Evolutionary conservation across 2,113 vertebrate genomes (phyloP).

Genomic region (Campylomormyrus tamandua): DNA sequence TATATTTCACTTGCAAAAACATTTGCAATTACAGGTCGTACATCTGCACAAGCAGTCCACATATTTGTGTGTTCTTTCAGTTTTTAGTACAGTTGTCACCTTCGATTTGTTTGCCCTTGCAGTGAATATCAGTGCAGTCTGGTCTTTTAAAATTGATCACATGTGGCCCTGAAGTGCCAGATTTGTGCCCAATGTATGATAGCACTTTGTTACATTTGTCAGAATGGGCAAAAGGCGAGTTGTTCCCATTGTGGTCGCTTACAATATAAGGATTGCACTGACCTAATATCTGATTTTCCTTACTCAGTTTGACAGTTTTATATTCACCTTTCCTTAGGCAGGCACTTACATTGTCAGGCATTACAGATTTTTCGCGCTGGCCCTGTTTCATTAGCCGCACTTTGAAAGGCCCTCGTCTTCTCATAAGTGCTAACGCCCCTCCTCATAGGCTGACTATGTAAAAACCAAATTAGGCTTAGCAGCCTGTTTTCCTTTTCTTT

Average conservation of each 20-base stretch:
- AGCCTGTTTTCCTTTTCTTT: not conserved
- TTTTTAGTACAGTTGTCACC: not conserved
- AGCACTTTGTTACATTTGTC: not conserved
- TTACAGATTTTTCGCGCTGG: not conserved
- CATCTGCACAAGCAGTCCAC: not conserved
- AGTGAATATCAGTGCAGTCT: not conserved
- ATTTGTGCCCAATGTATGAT: not conserved
- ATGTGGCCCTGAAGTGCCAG: not conserved
- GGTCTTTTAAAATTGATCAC: not conserved
- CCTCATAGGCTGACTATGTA: not conserved
- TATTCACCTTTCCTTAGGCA: not conserved
- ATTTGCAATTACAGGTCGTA: not conserved
- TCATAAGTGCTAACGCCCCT: not conserved
- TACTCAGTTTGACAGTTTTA: not conserved
- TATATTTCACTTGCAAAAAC: not conserved
- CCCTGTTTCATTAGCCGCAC: not conserved
- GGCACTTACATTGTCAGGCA: not conserved
- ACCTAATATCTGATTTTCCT: not conserved
- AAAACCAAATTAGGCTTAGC: not conserved
- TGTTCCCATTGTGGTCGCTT: not conserved
- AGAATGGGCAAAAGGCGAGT: not conserved
- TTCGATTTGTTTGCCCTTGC: not conserved
- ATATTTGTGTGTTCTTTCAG: not conserved
- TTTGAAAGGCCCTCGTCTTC: not conserved
- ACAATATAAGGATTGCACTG: not conserved